Evolutionary conservation across 2,113 vertebrate genomes (phyloP).

Genomic region (Hydrochoerus hydrochaeris): DNA sequence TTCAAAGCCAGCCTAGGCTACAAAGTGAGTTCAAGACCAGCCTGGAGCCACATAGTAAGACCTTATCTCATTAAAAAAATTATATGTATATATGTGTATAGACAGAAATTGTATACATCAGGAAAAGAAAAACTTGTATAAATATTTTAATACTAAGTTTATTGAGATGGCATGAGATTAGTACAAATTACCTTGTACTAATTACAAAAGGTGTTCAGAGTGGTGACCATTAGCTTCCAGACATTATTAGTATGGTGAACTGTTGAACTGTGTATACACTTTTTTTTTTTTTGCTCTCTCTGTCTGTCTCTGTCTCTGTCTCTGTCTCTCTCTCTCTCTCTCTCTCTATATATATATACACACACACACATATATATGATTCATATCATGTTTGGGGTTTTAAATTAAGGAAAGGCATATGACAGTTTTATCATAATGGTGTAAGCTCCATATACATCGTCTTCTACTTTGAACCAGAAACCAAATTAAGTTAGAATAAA

Average conservation of each 20-base stretch:
- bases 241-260: background rate
- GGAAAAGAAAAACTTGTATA: background rate
- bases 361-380: no score
- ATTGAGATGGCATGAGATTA: background rate
- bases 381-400: background rate
- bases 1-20: no score
- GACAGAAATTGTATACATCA: background rate
- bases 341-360: background rate
- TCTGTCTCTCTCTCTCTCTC: background rate
- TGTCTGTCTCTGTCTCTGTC: background rate
- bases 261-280: background rate
- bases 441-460: background rate
- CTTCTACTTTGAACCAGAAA: background rate
- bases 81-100: background rate
- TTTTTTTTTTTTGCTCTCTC: background rate
- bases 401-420: background rate
- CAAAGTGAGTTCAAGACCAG: background rate
- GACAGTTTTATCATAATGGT: background rate
- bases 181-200: background rate
- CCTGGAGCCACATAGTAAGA: background rate
- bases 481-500: constrained; percentile 24
- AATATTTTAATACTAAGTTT: background rate
- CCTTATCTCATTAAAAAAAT: background rate
- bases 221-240: background rate
- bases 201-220: background rate